Base-by-base conservation (phyloP, 2,888 invertebrate genomes). In the Polylopha cassiicola region DNA sequence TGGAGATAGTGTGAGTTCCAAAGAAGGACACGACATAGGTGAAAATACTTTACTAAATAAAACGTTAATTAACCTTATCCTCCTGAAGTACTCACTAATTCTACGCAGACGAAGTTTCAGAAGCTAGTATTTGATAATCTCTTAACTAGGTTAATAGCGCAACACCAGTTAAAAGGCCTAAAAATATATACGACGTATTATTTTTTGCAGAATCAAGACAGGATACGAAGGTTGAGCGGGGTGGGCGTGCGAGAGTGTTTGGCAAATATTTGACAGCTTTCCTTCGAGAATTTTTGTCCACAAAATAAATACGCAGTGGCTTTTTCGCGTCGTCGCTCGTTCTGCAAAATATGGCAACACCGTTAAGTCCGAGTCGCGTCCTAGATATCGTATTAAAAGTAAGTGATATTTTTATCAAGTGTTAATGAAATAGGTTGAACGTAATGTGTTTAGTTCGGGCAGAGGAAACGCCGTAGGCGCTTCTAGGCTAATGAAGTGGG, bases 401-500 rank as follows among this genome's bases (percentile, higher is more conserved):
- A 22, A 20, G 30, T 22, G 16, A 7, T 22, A 18, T 27, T 30
- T n/a, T n/a, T n/a, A n/a, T n/a, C n/a, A n/a, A n/a, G n/a, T n/a
- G n/a, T n/a, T n/a, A n/a, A n/a, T n/a, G n/a, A n/a, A n/a, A n/a
- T n/a, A n/a, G n/a, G n/a, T n/a, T n/a, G n/a, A n/a, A n/a, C n/a
- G 28, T 30, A 41, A 36, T 36, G 21, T 30, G 29, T 26, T 36
- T 30, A 36, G 39, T 39, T 37, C 37, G 44, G 34, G 42, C 22
- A 32, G 32, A n/a, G n/a, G n/a, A n/a, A n/a, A 17, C 22, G 10
- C 17, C 23, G 33, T 36, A 5, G 53, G 51, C 50, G 53, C 56
- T 65, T 66, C 63, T 64, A 39, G 62, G 67, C 50, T 67, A 73
- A 73, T 73, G 59, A 69, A 58, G 50, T 49, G 34, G 59, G 61